Evolutionary conservation across 2,797 vertebrate genomes (phyloP), one percentile per base, ranked within the genome.

Genomic region (Dryobates pubescens): DNA sequence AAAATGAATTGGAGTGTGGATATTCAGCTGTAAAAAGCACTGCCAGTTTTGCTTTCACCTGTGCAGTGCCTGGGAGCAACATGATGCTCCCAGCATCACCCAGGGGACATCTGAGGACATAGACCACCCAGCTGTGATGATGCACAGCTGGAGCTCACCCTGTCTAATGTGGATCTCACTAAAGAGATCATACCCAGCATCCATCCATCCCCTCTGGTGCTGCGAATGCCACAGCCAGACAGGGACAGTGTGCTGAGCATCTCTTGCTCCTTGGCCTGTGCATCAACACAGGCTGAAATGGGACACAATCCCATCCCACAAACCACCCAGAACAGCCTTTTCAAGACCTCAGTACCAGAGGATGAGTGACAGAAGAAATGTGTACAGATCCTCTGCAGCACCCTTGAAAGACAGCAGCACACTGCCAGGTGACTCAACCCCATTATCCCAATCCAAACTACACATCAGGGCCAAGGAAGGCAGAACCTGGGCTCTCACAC

Each of bases 241-340:
- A 15, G 51, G 38, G 26, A 16, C 45, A 68, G 56, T 2, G 0
- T 4, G 19, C 34, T 0, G 3, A 80, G 34, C 10, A 20, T 8
- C 47, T 62, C 85, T 24, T 19, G 18, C 30, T 70, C 36, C 32
- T 36, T 9, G 19, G 19, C 17, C 71, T 38, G 57, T 30, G 3
- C 6, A 0, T 16, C n/a, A 29, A 17, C 8, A 9, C 1, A 3
- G 13, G 36, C 7, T 43, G 49, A 88, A 64, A 17, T 0, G 1
- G 51, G 53, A 12, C 34, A 59, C 14, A 13, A 30, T 3, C 17
- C 68, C 17, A 27, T 22, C 41, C 27, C 45, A 43, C 27, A 20
- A 18, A 61, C 17, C 41, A 47, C 34, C 1, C 3, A 67, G 29
- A 80, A 22, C 49, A 36, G 57, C 47, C n/a, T 64, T 64, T 59